Evolutionary conservation across 2,888 invertebrate genomes (phyloP).

Genomic region (Agriotes lineatus): DNA sequence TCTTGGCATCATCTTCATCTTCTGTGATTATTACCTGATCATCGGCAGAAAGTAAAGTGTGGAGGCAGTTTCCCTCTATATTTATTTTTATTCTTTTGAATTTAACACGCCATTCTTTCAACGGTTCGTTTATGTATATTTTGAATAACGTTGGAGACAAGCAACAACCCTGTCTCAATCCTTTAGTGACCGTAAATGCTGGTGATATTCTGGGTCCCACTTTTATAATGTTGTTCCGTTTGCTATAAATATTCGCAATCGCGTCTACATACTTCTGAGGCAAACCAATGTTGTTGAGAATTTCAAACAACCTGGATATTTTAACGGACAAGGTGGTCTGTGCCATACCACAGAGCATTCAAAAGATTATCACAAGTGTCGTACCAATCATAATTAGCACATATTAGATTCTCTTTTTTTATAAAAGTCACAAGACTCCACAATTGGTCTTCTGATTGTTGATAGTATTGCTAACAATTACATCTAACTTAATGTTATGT

Average conservation of each 20-base stretch:
- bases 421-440: too few species aligned
- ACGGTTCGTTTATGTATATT: not conserved
- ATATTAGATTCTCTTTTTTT: too few species aligned
- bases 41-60: not conserved
- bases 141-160: not conserved
- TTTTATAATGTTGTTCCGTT: not conserved
- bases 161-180: not conserved
- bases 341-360: too few species aligned
- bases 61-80: not conserved
- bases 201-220: not conserved
- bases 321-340: too few species aligned
- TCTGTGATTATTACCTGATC: not conserved
- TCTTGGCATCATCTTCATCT: not conserved
- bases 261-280: not conserved
- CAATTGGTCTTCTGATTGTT: too few species aligned
- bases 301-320: not conserved
- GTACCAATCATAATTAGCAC: too few species aligned
- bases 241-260: not conserved
- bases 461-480: too few species aligned
- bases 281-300: not conserved
- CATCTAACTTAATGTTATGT: too few species aligned
- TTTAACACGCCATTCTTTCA: not conserved
- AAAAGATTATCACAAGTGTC: too few species aligned
- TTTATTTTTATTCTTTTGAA: not conserved
- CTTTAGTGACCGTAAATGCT: not conserved